Evolutionary conservation across 2,888 invertebrate genomes (phyloP).

Genomic region (Calameuta pallipes): DNA sequence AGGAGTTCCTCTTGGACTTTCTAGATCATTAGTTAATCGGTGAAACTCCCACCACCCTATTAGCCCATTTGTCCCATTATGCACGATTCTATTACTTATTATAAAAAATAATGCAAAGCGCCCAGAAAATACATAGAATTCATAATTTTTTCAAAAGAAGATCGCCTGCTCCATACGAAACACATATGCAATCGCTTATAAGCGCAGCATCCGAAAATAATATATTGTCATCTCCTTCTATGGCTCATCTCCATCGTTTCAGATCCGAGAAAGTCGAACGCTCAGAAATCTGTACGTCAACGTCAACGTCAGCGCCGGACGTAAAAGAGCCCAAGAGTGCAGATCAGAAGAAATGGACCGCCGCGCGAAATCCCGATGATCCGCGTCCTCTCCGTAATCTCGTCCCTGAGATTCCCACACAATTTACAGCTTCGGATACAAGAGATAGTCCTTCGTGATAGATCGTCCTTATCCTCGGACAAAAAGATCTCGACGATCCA

Average conservation of each 20-base stretch:
- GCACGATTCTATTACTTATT: not conserved
- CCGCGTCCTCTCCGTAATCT: slow-evolving; percentile 21
- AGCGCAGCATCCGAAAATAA: not conserved
- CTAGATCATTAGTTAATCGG: not conserved
- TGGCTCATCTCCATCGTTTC: not conserved
- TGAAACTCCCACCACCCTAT: not conserved
- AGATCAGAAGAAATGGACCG: slow-evolving; percentile 16
- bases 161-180: not conserved
- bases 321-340: slow-evolving; percentile 5
- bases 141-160: not conserved
- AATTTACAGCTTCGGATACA: slow-evolving; percentile 1
- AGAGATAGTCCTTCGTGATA: not conserved
- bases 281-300: not conserved
- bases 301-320: not conserved
- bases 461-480: not conserved
- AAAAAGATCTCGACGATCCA: not conserved
- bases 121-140: not conserved
- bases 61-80: not conserved
- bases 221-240: not conserved
- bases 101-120: not conserved
- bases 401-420: slow-evolving; percentile 28
- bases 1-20: not conserved
- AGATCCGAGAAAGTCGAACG: not conserved
- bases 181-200: too few relatives aligned
- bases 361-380: slow-evolving; percentile 37